Conservation (phyloP, 2,888 invertebrate species). For the Aphelenchoides bicaudatus region DNA sequence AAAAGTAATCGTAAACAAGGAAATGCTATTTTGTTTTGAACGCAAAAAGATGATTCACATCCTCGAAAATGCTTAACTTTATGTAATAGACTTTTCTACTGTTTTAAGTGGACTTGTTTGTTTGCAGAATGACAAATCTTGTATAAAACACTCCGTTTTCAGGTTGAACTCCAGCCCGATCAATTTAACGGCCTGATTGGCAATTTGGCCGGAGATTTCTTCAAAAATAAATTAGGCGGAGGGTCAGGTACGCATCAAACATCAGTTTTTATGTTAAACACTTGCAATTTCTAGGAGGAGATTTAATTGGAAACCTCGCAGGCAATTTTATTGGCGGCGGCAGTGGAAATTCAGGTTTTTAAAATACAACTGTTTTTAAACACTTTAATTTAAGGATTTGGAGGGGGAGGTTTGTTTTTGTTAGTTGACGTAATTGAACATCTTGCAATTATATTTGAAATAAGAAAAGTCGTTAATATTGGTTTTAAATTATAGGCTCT, state of each 20-base stretch:
- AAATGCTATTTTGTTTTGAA: too few species aligned
- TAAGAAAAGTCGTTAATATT: too few species aligned
- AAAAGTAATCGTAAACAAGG: too few species aligned
- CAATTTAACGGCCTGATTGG: constrained; percentile 58
- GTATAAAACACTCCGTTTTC: constrained; percentile 5
- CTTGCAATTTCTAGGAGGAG: constrained; percentile 24
- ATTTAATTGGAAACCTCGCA: constrained; percentile 33
- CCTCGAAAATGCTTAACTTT: too few species aligned
- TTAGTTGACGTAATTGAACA: constrained; percentile 19
- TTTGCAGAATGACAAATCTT: too few species aligned
- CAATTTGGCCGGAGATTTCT: constrained; percentile 53
- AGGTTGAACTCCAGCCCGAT: constrained; percentile 34
- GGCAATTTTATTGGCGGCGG: constrained; percentile 30
- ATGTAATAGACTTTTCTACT: too few species aligned
- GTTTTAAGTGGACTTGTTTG: too few species aligned
- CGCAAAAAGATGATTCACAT: too few species aligned
- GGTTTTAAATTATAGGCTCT: too few species aligned
- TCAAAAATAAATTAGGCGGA: constrained; percentile 52
- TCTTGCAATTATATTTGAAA: too few species aligned
- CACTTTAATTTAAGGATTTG: constrained; percentile 30
- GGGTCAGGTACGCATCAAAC: constrained; percentile 25
- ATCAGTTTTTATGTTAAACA: neutral
- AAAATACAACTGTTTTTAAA: neutral
- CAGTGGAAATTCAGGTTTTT: constrained; percentile 17
- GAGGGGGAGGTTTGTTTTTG: constrained; percentile 35